Evolutionary conservation across 2,113 vertebrate genomes (phyloP), one percentile per base, ranked within the genome.

Genomic region (Microtus ochrogaster): DNA sequence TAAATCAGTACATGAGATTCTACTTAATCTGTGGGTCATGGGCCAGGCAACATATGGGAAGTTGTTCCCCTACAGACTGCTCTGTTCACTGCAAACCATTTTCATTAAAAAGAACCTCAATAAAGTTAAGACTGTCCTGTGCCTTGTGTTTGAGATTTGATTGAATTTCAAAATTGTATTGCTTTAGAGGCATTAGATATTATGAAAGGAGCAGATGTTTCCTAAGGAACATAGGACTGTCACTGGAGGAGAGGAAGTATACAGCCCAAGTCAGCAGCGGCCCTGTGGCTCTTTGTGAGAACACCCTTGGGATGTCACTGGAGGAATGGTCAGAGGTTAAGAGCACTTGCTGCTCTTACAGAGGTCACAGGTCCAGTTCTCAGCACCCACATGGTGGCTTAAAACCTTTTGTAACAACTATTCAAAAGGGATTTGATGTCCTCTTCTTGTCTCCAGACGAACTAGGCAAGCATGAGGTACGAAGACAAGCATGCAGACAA

Each of bases 61-160:
- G 68, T 58, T 89, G 91, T 36, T 73, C 58, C 39, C 30, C 30
- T 92, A 17, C 28, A 72, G 88, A 49, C 73, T 55, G 41, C 95
- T 77, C 78, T 96, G 66, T 97, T 82, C 76, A 72, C 68, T 95
- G 41, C 41, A 72, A 94, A 96, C 36, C 78, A 52, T 97, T 97
- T 97, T 96, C 58, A 83, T 92, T 70, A 36, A 63, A 95, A 82
- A 94, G 63, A 96, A 79, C 28, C 22, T 96, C 63, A 97, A 95
- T 97, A 97, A 97, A 97, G 24, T 93, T 79, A 88, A 10, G 70
- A 79, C 73, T 91, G 55, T 52, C 13, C 61, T 83, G 85, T 94
- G 91, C 58, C 52, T 97, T 91, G 92, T 95, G 86, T 97, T 90
- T 94, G 87, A 65, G 55, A 49, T 95, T 85, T 94, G 78, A 68